Evolutionary conservation across 1,140 invertebrate species (phyloP).

Genomic region (Drosophila grimshawi): DNA sequence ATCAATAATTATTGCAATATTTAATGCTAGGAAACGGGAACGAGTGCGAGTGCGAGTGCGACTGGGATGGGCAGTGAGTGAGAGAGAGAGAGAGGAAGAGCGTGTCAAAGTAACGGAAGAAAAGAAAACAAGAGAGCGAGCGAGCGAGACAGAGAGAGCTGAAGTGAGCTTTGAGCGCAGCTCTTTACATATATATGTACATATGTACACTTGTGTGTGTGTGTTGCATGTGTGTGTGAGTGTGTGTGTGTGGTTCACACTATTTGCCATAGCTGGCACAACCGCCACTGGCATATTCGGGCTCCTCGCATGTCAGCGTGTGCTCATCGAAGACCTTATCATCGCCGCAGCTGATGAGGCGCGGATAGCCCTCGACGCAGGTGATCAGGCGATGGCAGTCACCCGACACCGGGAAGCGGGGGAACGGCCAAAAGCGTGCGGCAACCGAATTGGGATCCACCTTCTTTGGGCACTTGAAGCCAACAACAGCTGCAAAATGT

Average conservation of each 20-base stretch:
- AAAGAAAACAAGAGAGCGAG: constrained; percentile 3
- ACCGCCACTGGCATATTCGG: constrained; percentile 76
- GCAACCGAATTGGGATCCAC: constrained; percentile 91
- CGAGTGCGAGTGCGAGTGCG: too few relatives aligned
- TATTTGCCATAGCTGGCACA: constrained; percentile 80
- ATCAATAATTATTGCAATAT: constrained; percentile 21
- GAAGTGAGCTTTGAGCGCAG: constrained; percentile 41
- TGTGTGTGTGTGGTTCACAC: constrained; percentile 18
- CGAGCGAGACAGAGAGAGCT: constrained; percentile 13
- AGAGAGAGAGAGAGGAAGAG: constrained; percentile 11
- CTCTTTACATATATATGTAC: constrained; percentile 61
- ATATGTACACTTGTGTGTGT: constrained; percentile 52
- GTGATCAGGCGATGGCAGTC: constrained; percentile 94
- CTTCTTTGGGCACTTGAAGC: constrained; percentile 93
- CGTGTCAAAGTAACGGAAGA: neutral
- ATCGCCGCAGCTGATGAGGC: constrained; percentile 93
- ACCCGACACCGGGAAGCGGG: constrained; percentile 92
- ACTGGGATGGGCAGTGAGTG: neutral
- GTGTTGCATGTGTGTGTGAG: constrained; percentile 3
- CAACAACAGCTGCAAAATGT: constrained; percentile 88
- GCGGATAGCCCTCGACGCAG: constrained; percentile 93
- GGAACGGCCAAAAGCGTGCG: constrained; percentile 95
- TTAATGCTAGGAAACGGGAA: constrained; percentile 42
- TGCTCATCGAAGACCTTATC: constrained; percentile 93
- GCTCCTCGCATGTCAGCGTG: constrained; percentile 92